A percentile compares a stretch with the other conserved stretches of the same genome.
Conservation (phyloP, 2,888 invertebrate species). For the Tipula helvola region DNA sequence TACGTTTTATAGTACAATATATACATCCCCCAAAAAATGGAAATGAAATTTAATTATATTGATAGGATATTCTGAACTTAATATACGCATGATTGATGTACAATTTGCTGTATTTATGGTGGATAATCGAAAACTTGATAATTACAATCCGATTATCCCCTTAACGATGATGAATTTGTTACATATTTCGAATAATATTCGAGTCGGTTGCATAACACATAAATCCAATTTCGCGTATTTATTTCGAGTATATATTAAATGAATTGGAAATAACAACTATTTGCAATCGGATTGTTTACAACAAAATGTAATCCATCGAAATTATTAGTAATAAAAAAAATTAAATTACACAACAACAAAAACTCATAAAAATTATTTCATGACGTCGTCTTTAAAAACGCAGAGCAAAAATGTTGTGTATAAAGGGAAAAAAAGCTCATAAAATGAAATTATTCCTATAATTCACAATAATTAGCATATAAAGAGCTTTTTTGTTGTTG, state of each 20-base stretch:
- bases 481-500: background rate
- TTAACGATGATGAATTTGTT: background rate
- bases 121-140: background rate
- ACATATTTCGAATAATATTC: background rate
- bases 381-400: background rate
- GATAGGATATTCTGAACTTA: background rate
- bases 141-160: background rate
- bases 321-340: background rate
- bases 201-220: background rate
- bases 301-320: background rate
- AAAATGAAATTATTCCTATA: background rate
- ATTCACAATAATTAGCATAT: constrained; percentile 4
- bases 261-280: background rate
- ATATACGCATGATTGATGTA: background rate
- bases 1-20: background rate
- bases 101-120: no score
- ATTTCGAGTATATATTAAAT: background rate
- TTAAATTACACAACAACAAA: background rate
- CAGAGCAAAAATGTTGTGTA: background rate
- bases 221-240: no score
- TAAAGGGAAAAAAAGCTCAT: background rate
- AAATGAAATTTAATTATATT: background rate
- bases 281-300: background rate
- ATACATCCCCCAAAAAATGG: background rate
- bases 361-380: background rate